Evolutionary conservation across 2,888 invertebrate genomes (phyloP), one percentile per base, ranked within the genome.

Genomic region (Torymus texanus): DNA sequence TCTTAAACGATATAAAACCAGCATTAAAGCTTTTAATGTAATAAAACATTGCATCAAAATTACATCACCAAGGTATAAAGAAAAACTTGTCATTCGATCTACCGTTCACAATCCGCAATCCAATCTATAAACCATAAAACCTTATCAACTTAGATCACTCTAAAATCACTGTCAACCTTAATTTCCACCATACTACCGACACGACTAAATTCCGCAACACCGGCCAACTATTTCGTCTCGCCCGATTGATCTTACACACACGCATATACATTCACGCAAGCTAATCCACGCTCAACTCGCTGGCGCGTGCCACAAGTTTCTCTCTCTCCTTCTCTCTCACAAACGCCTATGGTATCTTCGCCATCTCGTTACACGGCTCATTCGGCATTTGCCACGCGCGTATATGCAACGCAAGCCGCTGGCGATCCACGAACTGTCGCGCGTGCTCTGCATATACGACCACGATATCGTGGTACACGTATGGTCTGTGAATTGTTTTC

Each of bases 281-380:
- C 14, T 53, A 21, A 24, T 21, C 24, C 53, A 12, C 14, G 24
- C 53, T 18, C 21, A n/a, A 65, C 16, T 18, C 41, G 14, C 18
- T 59, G 50, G 71, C 71, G 71, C 71, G 71, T 72, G 71, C 41
- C 70, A 21, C 56, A 8, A 41, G 41, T 18, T 59, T 24, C 63
- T 21, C 70, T 62, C 53, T n/a, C 41, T 11, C 58, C 0, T n/a
- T 24, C 53, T 63, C 13, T 5, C 24, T 12, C 74, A 0, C 41
- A 1, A 21, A 21, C 21, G 21, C 21, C 21, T 21, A 21, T 50
- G 12, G 29, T 74, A 78, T 79, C 75, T 75, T 21, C 63, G 21
- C 56, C 75, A 66, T 75, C 79, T 79, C 58, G 75, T 73, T 79
- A 68, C 75, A 79, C 65, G 73, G 55, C 66, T 75, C 81, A 63